Conservation (phyloP, 2,888 invertebrate genomes). For the Sesia apiformis region DNA sequence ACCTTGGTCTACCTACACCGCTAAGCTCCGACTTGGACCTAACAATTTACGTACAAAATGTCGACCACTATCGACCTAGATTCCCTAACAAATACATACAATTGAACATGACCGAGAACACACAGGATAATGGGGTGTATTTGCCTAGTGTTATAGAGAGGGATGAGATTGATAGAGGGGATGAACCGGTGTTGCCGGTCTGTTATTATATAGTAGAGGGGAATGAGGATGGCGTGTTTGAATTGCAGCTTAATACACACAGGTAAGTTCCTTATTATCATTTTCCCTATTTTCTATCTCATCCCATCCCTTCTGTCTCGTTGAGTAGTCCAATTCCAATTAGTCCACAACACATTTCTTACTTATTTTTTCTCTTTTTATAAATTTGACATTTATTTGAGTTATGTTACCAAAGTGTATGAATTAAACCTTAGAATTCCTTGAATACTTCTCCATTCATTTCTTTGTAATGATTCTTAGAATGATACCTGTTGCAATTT, state of each 20-base stretch:
- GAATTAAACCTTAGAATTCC: too few relatives aligned
- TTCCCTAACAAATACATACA: slow-evolving; percentile 82
- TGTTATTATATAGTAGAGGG: slow-evolving; percentile 95
- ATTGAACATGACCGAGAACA: slow-evolving; percentile 82
- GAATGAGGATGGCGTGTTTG: slow-evolving; percentile 82
- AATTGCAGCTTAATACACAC: slow-evolving; percentile 82
- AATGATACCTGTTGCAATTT: too few relatives aligned
- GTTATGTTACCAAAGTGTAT: too few relatives aligned
- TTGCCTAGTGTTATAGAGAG: slow-evolving; percentile 89
- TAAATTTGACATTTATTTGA: too few relatives aligned
- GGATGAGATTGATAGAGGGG: slow-evolving; percentile 88
- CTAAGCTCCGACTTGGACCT: slow-evolving; percentile 90
- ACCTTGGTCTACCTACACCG: slow-evolving; percentile 90
- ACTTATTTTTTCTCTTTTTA: too few relatives aligned
- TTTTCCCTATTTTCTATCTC: background rate
- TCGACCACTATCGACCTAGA: slow-evolving; percentile 92
- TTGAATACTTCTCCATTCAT: too few relatives aligned
- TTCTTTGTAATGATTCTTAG: too few relatives aligned
- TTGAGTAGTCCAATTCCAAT: too few relatives aligned
- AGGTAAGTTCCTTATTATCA: slow-evolving; percentile 58
- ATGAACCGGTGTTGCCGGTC: slow-evolving; percentile 87
- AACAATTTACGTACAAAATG: slow-evolving; percentile 89
- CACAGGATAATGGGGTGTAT: slow-evolving; percentile 74
- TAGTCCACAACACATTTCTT: too few relatives aligned
- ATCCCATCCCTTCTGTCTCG: too few relatives aligned